Conservation (phyloP, 1,140 invertebrate genomes). For the Grapholita molesta region DNA sequence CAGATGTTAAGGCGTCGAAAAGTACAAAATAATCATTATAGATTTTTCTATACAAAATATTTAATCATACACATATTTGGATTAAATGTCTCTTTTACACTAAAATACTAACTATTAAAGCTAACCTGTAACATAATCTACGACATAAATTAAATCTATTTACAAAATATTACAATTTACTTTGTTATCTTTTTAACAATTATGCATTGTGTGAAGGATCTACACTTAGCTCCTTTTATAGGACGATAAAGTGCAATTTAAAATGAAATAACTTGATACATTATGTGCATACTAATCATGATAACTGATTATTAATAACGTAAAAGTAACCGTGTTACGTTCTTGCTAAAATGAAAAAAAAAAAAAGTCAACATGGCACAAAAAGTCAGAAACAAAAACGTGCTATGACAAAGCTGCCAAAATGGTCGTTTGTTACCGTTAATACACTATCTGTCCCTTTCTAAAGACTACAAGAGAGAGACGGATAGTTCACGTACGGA, state of each 20-base stretch:
- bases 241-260: not conserved
- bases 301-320: not conserved
- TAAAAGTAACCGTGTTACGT: not conserved
- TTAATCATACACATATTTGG: slow-evolving; percentile 64
- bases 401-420: not conserved
- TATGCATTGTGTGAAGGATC: not conserved
- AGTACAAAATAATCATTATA: slow-evolving; percentile 36
- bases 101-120: slow-evolving; percentile 73
- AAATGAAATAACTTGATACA: slow-evolving; percentile 12
- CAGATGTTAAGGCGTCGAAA: not conserved
- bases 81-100: slow-evolving; percentile 59
- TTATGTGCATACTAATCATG: not conserved
- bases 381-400: slow-evolving; percentile 30
- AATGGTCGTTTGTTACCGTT: not conserved
- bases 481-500: not conserved
- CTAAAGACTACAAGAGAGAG: too few species aligned
- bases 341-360: slow-evolving; percentile 19
- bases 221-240: not conserved
- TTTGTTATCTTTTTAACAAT: slow-evolving; percentile 9
- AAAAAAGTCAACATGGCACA: slow-evolving; percentile 47
- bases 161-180: slow-evolving; percentile 72
- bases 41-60: slow-evolving; percentile 36
- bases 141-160: slow-evolving; percentile 70
- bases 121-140: slow-evolving; percentile 60
- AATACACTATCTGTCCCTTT: not conserved